Evolutionary conservation across 2,797 vertebrate species (phyloP), one percentile per base, ranked within the genome.

Genomic region (Pelodytes ibericus): DNA sequence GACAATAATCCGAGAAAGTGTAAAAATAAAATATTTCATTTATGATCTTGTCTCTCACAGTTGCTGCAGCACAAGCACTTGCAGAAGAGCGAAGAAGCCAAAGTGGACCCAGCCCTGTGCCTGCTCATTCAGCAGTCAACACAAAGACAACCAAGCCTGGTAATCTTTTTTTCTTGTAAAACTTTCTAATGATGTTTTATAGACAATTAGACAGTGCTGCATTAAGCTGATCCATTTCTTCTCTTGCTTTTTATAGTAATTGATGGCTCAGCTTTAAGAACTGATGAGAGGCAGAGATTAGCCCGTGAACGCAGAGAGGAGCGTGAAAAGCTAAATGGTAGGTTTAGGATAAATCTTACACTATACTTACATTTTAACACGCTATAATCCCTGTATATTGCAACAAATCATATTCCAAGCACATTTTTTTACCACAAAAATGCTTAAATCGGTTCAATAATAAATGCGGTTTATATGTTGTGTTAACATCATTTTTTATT

Each of bases 241-340:
- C 33, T 77, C 49, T 82, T 72, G 77, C 30, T 71, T 81, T 87
- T 84, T 86, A 29, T 85, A 98, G 95, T 97, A 69, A 88, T 97
- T 77, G 95, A 97, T 83, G 95, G 95, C 20, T 95, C 94, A 16
- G 70, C 91, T 20, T 88, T 99, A 79, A 95, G 88, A 90, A 94
- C 94, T 84, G 96, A 98, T 83, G 91, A 97, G 81, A 94, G 94
- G 74, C 94, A 97, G 80, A 89, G 94, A 81, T 91, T 98, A 82
- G 98, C 95, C 39, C 95, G 93, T 82, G 95, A 98, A 22, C 94
- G 97, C 4, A 87, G 97, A 82, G 96, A 99, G 82, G 95, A 98
- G 71, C 91, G 87, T 59, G 95, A 95, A 2, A 94, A 87, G 84
- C 92, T 95, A 69, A 91, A 97, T 60, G 96, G 96, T 97, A 91